Percentiles rank a stretch among this genome's conserved stretches.
These are phyloP conservation scores for Chaetops frenatus DNA, from an alignment of 2,113 vertebrate genomes.

Conservation along the genomic window DNA sequence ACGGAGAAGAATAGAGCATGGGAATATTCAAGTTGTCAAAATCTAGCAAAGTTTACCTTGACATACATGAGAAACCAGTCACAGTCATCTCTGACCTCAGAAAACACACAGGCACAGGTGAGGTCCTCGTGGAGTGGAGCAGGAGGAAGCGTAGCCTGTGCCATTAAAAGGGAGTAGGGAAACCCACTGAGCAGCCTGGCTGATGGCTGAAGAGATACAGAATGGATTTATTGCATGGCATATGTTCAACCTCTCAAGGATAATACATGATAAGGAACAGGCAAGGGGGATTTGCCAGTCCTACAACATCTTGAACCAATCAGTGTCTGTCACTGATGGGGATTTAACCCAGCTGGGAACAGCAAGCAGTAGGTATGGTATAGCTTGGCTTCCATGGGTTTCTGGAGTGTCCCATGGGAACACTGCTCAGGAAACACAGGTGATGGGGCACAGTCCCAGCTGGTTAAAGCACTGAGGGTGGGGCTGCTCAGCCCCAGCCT, in stretches of 20 bases:
- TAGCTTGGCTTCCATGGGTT: not conserved
- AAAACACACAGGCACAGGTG: not conserved
- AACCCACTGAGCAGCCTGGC: not conserved
- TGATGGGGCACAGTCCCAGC: not conserved
- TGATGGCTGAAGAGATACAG: not conserved
- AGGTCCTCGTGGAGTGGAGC: not conserved
- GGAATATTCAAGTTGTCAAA: not conserved
- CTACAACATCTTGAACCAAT: not conserved
- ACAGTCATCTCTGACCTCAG: not conserved
- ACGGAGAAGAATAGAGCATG: not conserved
- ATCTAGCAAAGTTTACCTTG: not conserved
- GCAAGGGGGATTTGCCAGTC: not conserved
- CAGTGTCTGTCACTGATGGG: not conserved
- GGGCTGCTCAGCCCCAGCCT: not conserved
- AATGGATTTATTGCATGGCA: not conserved
- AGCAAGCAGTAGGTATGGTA: not conserved
- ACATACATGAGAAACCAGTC: not conserved
- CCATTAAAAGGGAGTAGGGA: not conserved
- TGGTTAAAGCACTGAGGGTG: not conserved
- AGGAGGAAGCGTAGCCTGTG: not conserved
- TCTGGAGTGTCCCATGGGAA: not conserved
- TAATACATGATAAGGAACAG: not conserved
- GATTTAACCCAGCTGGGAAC: not conserved
- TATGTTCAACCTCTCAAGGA: not conserved
- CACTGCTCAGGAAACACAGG: not conserved